Evolutionary conservation across 2,888 invertebrate species (phyloP).

Genomic region (Syritta pipiens): DNA sequence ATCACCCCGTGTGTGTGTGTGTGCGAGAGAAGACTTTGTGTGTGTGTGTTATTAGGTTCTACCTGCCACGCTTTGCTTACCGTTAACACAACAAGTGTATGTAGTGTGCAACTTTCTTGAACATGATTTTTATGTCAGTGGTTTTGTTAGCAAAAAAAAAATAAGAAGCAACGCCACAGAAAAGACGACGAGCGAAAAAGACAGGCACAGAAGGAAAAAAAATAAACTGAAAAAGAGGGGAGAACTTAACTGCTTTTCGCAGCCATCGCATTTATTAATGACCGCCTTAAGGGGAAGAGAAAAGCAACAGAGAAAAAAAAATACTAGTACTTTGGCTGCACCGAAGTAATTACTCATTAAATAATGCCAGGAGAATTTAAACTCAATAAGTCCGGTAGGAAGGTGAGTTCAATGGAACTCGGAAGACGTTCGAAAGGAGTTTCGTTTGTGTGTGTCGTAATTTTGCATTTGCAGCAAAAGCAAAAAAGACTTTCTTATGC

Average conservation of each 20-base stretch:
- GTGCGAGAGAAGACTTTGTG: not conserved
- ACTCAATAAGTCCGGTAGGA: slow-evolving; percentile 19
- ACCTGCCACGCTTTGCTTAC: slow-evolving; percentile 38
- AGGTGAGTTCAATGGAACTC: slow-evolving; percentile 51
- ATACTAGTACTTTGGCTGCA: slow-evolving; percentile 11
- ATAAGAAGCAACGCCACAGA: slow-evolving; percentile 6
- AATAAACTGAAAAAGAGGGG: not conserved
- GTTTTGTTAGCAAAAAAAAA: slow-evolving; percentile 42
- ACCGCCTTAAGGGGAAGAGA: slow-evolving; percentile 35
- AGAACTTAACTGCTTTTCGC: slow-evolving; percentile 49
- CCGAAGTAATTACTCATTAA: slow-evolving; percentile 51
- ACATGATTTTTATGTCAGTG: slow-evolving; percentile 65
- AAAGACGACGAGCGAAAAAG: not conserved
- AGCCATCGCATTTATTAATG: slow-evolving; percentile 56
- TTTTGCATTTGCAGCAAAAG: slow-evolving; percentile 5
- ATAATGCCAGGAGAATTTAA: slow-evolving; percentile 45
- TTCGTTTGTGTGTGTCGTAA: too few relatives aligned
- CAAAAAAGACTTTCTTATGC: too few relatives aligned
- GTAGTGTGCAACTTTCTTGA: slow-evolving; percentile 64
- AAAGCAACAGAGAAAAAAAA: not conserved
- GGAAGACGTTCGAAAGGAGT: not conserved
- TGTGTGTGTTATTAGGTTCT: slow-evolving; percentile 33
- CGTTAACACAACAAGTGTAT: slow-evolving; percentile 28
- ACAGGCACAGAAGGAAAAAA: not conserved
- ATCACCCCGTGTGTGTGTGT: not conserved